Conservation (phyloP, 2,113 vertebrate genomes). For the Piaya cayana region DNA sequence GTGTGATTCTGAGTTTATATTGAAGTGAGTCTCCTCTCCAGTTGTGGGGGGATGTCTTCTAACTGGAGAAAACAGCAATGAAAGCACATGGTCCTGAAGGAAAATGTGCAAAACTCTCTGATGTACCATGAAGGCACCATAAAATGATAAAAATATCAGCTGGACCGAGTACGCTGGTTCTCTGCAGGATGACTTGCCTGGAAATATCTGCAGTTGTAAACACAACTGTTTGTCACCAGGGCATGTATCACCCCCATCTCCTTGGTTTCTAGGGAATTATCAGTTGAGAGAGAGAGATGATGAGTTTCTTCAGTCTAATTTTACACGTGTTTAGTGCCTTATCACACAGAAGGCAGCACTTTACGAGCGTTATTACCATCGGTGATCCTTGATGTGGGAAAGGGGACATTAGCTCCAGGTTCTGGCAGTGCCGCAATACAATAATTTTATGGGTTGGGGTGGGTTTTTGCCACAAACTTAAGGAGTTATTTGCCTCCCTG, state of each 20-base stretch:
- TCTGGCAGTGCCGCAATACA: not conserved
- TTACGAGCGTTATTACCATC: not conserved
- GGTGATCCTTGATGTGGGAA: not conserved
- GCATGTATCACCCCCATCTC: not conserved
- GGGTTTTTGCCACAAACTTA: not conserved
- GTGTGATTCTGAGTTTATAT: too few species aligned
- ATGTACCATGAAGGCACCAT: not conserved
- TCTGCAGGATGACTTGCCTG: not conserved
- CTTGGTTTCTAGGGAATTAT: constrained; percentile 66
- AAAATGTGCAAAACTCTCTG: not conserved
- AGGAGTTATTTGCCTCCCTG: not conserved
- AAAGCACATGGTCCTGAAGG: not conserved
- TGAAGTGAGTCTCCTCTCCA: not conserved
- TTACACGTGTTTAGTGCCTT: not conserved
- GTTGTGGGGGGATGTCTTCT: not conserved
- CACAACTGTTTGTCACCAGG: not conserved
- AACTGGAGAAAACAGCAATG: not conserved
- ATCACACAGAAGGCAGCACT: not conserved
- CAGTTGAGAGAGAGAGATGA: constrained; percentile 3
- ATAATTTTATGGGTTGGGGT: not conserved
- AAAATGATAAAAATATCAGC: constrained; percentile 21
- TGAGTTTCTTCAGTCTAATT: constrained; percentile 43
- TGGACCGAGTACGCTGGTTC: not conserved
- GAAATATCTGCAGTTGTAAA: not conserved
- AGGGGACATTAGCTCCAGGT: not conserved